Evolutionary conservation across 1,140 invertebrate genomes (phyloP).

Genomic region (Scylla paramamosain): DNA sequence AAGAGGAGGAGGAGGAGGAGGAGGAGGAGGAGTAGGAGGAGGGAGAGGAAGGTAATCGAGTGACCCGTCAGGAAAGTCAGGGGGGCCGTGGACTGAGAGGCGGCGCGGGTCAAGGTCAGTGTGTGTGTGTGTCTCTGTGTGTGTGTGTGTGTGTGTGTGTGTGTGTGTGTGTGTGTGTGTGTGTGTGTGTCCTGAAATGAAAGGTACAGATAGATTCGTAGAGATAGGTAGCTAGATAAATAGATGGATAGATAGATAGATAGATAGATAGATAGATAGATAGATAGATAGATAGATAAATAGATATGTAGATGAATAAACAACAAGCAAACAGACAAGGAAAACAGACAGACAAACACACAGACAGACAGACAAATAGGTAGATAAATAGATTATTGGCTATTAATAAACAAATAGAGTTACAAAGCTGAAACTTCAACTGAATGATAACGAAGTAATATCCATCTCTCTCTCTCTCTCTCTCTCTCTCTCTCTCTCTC

Average conservation of each 20-base stretch:
- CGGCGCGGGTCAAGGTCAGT: not conserved
- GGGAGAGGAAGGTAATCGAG: not conserved
- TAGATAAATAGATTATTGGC: not conserved
- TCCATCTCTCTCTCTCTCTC: not conserved
- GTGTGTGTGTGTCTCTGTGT: not conserved
- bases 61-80: not conserved
- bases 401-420: too few species aligned
- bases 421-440: too few species aligned
- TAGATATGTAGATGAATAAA: not conserved
- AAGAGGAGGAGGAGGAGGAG: not conserved
- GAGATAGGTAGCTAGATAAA: not conserved
- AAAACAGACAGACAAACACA: not conserved
- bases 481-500: not conserved
- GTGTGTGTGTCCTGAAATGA: not conserved
- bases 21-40: not conserved
- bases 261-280: too few species aligned
- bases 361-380: not conserved
- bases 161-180: constrained; percentile 20
- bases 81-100: not conserved
- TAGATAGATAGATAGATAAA: not conserved
- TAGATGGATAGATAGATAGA: not conserved
- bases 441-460: not conserved
- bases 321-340: not conserved
- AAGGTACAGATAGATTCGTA: too few species aligned
- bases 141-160: constrained; percentile 19